Evolutionary conservation across 2,113 vertebrate genomes (phyloP).

Genomic region (Spilogale gracilis): DNA sequence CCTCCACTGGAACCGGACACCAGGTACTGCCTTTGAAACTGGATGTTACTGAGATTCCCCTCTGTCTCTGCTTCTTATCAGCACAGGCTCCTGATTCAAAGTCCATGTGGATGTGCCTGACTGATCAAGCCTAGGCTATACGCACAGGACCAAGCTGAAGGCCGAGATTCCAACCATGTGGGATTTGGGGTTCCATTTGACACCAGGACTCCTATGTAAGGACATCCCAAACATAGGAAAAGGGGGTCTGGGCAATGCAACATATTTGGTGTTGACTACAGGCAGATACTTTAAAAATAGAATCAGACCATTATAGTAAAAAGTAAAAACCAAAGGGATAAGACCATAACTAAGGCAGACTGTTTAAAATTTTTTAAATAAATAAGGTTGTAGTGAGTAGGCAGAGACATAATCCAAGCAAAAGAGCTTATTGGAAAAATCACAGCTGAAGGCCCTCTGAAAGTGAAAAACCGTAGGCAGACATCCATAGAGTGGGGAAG

Average conservation of each 20-base stretch:
- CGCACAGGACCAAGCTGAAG: neutral
- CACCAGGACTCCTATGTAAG: neutral
- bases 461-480: neutral
- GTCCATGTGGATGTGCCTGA: neutral
- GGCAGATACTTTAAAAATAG: neutral
- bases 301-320: neutral
- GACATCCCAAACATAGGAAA: neutral
- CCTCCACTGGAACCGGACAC: neutral
- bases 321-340: neutral
- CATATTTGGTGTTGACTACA: neutral
- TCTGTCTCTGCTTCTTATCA: neutral
- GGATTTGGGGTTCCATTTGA: neutral
- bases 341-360: conserved; percentile 4
- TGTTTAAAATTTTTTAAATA: conserved; percentile 32
- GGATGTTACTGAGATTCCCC: neutral
- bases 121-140: neutral
- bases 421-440: conserved; percentile 42
- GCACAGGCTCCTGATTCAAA: neutral
- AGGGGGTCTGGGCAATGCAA: neutral
- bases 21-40: neutral
- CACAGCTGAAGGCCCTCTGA: neutral
- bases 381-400: neutral
- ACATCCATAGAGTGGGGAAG: neutral
- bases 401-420: conserved; percentile 16
- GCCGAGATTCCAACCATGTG: neutral